These are phyloP conservation scores for Plagodis pulveraria DNA, from an alignment of 2,888 invertebrate species.

Conservation along the genomic window DNA sequence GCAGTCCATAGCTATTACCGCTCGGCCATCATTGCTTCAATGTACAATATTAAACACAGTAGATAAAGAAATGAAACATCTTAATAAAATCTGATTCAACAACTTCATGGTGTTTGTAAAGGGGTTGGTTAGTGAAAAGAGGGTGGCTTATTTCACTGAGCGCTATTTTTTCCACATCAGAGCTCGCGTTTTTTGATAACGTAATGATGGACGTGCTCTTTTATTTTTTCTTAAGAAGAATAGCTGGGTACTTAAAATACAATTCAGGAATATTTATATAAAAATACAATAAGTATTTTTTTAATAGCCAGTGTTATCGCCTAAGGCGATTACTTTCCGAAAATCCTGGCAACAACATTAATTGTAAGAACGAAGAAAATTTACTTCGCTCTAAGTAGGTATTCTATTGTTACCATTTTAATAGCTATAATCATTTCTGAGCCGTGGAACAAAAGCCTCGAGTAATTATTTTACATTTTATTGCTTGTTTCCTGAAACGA, in stretches of 20 bases:
- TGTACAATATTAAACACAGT: not conserved
- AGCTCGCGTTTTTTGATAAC: slow-evolving; percentile 9
- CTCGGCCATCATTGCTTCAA: too few relatives aligned
- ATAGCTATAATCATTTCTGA: slow-evolving; percentile 31
- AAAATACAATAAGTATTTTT: not conserved
- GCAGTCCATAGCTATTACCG: too few relatives aligned
- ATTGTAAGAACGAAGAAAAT: slow-evolving; percentile 20
- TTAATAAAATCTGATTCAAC: not conserved
- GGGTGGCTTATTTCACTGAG: slow-evolving; percentile 4
- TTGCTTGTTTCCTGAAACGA: slow-evolving; percentile 28
- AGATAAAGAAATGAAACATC: not conserved
- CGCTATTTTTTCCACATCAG: slow-evolving; percentile 18
- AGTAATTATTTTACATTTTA: slow-evolving; percentile 30
- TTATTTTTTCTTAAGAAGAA: not conserved
- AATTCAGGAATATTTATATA: not conserved
- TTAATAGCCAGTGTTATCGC: slow-evolving; percentile 9
- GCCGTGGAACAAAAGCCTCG: slow-evolving; percentile 23
- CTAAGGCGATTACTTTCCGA: not conserved
- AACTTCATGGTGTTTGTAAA: slow-evolving; percentile 3
- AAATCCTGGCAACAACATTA: slow-evolving; percentile 14
- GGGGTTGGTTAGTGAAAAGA: slow-evolving; percentile 9
- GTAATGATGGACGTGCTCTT: not conserved
- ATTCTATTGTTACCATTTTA: slow-evolving; percentile 29
- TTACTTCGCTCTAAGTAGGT: slow-evolving; percentile 23
- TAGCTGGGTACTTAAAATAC: not conserved